Base-by-base conservation (phyloP, 2,888 invertebrate genomes). In the Dione vanillae region DNA sequence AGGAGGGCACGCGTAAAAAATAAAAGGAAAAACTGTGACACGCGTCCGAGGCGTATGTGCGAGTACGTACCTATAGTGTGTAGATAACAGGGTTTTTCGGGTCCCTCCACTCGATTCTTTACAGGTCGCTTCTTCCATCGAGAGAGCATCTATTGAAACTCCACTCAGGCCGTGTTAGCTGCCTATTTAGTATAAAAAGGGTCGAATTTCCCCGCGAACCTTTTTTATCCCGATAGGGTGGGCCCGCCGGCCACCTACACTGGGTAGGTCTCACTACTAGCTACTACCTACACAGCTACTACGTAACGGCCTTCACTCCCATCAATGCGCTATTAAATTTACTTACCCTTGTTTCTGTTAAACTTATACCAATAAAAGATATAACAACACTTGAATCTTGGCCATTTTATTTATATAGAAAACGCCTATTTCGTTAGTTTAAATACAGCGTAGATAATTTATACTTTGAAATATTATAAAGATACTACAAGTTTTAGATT, bases 181-280 rank as follows among this genome's bases (percentile, higher is more conserved):
- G 92, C 92, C 93, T 93, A 91, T 93, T 93, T 92, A 93, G 93
- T 92, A 92, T 92, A 92, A 92, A 93, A 93, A 92, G 92, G 92
- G 91, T 91, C 92, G 91, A 89, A 88, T 89, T 91, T 88, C 86
- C 83, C 70, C 82, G 87, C 90, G 89, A 91, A 90, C 89, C 91
- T 92, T 93, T 88, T 92, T 92, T 91, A 91, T 88, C 89, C 87
- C 84, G 76, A 83, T 81, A 87, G 87, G 78, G 88, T 82, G 87
- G 87, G 78, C 74, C 35, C 27, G 27, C 27, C 27, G 5, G 27
- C 83, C 83, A 79, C 83, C 83, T 67, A 67, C 69, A 27, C 54
- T 68, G 51, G 52, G 2, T 56, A 27, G 9, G 83, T 82, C 27
- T 54, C 45, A 45, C n/a, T 45, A n/a, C 45, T 43, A 52, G 66